phyloP scores from a whole-genome alignment of 2,113 vertebrate species.

The Perca schrenkii region DNA sequence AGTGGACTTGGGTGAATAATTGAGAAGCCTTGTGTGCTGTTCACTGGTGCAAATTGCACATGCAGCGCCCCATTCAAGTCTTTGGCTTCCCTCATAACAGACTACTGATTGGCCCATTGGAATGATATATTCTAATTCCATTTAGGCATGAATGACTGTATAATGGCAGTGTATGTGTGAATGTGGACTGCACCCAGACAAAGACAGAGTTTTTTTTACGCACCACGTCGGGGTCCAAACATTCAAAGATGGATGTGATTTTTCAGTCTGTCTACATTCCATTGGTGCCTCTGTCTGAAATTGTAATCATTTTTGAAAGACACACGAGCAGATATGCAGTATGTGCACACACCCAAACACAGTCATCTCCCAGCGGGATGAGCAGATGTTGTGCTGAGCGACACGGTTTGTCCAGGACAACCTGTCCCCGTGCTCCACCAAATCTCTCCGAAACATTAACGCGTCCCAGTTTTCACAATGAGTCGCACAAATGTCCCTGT shows the following conservation, averaged over 20 bases:
- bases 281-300: constrained; percentile 29
- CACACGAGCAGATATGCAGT: constrained; percentile 26
- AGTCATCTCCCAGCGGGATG: constrained; percentile 35
- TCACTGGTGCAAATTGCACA: constrained; percentile 61
- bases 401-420: constrained; percentile 52
- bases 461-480: constrained; percentile 58
- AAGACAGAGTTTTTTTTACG: constrained; percentile 6
- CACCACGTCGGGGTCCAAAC: constrained; percentile 23
- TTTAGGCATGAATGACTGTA: constrained; percentile 47
- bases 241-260: constrained; percentile 9
- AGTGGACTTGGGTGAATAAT: constrained; percentile 59
- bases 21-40: constrained; percentile 59
- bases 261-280: neutral
- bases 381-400: constrained; percentile 68
- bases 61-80: constrained; percentile 61
- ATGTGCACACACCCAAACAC: neutral
- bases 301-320: constrained; percentile 44
- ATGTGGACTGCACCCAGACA: constrained; percentile 29
- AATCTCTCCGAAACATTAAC: constrained; percentile 66
- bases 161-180: constrained; percentile 21
- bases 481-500: constrained; percentile 44
- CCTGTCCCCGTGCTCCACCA: constrained; percentile 54
- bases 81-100: constrained; percentile 61
- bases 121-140: constrained; percentile 69
- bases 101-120: constrained; percentile 64